phyloP scores from a whole-genome alignment of 2,113 vertebrate species.

The Galemys pyrenaicus region DNA sequence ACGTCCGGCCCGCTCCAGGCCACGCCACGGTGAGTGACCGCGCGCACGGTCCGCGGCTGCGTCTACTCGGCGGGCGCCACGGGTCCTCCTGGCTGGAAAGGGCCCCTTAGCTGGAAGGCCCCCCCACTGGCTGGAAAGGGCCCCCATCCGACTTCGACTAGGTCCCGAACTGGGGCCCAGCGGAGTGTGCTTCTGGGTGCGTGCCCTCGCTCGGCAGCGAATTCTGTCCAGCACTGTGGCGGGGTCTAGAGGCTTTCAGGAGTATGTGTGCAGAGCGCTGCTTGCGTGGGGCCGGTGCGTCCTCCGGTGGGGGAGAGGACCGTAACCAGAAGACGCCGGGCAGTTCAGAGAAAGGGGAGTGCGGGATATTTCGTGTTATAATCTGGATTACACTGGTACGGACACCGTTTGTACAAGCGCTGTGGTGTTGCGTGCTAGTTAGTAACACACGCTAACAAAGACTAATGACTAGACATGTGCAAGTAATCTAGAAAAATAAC shows the following conservation, averaged over 20 bases:
- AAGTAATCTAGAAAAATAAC: not conserved
- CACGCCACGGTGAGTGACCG: too few species aligned
- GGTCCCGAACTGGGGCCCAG: not conserved
- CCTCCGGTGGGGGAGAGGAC: not conserved
- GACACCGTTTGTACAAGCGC: not conserved
- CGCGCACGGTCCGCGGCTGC: too few species aligned
- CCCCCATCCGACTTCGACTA: not conserved
- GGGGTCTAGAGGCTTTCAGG: not conserved
- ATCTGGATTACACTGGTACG: not conserved
- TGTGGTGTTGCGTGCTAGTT: not conserved
- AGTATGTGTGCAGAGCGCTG: not conserved
- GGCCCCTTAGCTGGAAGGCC: too few species aligned
- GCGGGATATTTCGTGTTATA: not conserved
- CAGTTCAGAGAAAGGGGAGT: not conserved
- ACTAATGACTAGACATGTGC: not conserved
- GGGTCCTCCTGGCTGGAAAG: too few species aligned
- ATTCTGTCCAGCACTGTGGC: not conserved
- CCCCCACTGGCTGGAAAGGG: too few species aligned
- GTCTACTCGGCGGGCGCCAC: too few species aligned
- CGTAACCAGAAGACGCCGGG: not conserved
- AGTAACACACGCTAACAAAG: not conserved
- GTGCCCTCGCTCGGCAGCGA: not conserved
- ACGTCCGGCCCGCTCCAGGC: too few species aligned
- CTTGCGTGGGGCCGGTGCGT: not conserved
- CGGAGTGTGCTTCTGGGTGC: fast-evolving